Evolutionary conservation across 1,140 invertebrate species (phyloP), one percentile per base, ranked within the genome.

Genomic region (Trichomalopsis sarcophagae): DNA sequence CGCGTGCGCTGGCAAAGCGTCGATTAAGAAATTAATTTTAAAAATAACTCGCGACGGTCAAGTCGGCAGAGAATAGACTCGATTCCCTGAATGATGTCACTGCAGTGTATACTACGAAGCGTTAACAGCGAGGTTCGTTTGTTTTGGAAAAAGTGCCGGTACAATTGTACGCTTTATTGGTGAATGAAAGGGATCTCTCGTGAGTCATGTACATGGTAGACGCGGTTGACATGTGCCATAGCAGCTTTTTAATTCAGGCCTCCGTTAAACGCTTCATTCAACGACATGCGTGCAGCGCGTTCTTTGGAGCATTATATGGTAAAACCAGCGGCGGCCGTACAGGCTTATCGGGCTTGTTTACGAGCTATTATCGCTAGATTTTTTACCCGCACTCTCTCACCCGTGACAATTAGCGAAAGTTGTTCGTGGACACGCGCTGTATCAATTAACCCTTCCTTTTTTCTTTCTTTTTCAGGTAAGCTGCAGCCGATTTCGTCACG

Each of bases 131-230:
- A 71, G 74, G 33, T 50, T 33, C 82, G 30, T 44, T 84, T 84
- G 66, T 78, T 84, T 84, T 84, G 75, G 77, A 79, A 79, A 84
- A 66, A 84, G 68, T 71, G 77, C 36, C 62, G 55, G 17, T 55
- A 79, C 82, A 84, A 78, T 84, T 84, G 76, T 73, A 17, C 40
- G 13, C 62, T 73, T 79, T 55, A 84, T 84, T 79, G 79, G 30
- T 73, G 76, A 79, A 84, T 78, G 62, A 69, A 73, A 78, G 73
- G 73, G 75, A 84, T 71, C 68, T 36, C 33, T 36, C 33, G 33
- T 79, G 82, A 78, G 17, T 84, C 82, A 79, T 50, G 4, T 62
- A 36, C 14, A 33, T 30, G 3, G 11, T 33, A 44, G 36, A 44
- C 36, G 14, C n/a, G 7, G 36, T 33, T 10, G 33, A 40, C 73